Evolutionary conservation across 1,140 invertebrate genomes (phyloP).

Genomic region (Sarcophaga bullata): DNA sequence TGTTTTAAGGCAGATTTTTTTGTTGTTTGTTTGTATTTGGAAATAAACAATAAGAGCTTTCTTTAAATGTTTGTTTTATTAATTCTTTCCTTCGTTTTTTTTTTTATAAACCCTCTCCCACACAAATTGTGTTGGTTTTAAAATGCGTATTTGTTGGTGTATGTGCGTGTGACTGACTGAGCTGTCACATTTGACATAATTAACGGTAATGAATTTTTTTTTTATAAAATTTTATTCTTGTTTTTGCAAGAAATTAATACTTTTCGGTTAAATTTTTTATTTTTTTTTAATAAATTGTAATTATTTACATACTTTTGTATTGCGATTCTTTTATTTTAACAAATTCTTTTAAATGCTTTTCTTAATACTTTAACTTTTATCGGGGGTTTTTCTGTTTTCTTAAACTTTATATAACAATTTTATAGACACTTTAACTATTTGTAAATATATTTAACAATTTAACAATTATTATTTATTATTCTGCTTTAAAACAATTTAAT

Average conservation of each 20-base stretch:
- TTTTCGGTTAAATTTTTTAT: not conserved
- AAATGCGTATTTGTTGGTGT: conserved; percentile 19
- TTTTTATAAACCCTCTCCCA: not conserved
- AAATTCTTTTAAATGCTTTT: not conserved
- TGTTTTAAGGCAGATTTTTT: too few relatives aligned
- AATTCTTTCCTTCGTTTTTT: not conserved
- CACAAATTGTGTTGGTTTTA: conserved; percentile 11
- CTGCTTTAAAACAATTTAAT: too few relatives aligned
- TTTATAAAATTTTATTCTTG: not conserved
- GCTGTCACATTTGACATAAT: conserved; percentile 30
- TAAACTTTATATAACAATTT: conserved; percentile 22
- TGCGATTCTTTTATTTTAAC: not conserved
- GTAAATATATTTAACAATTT: not conserved
- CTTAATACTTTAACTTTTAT: too few relatives aligned
- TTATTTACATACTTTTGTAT: not conserved
- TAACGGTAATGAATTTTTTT: conserved; percentile 28
- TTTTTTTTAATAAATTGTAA: not conserved
- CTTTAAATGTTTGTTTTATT: not conserved
- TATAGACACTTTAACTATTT: not conserved
- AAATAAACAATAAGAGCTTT: not conserved
- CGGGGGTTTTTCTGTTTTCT: not conserved
- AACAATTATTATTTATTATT: not conserved
- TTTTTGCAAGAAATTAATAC: not conserved
- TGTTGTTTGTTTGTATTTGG: too few relatives aligned
- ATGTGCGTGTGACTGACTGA: not conserved